Percentiles rank a stretch among this genome's conserved stretches.
phyloP scores from a whole-genome alignment of 1,140 invertebrate genomes.

The Halictus rubicundus region DNA sequence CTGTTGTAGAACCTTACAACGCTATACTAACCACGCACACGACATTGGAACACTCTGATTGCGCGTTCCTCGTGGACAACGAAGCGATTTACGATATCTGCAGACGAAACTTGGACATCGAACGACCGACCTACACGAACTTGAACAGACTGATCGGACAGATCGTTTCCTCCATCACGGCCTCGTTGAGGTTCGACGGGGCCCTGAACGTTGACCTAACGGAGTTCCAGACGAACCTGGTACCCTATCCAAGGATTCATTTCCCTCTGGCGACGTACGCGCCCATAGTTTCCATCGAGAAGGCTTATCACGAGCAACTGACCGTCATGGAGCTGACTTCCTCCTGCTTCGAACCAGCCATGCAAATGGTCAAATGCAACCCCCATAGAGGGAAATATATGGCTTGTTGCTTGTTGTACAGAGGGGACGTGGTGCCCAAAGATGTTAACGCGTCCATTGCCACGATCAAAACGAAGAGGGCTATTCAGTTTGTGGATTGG shows the following conservation, averaged over 20 bases:
- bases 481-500: slow-evolving; percentile 85
- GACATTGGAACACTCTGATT: slow-evolving; percentile 88
- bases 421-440: slow-evolving; percentile 86
- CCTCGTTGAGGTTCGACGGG: slow-evolving; percentile 86
- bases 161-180: slow-evolving; percentile 85
- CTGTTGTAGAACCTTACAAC: slow-evolving; percentile 94
- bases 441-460: slow-evolving; percentile 89
- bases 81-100: slow-evolving; percentile 91
- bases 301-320: slow-evolving; percentile 87
- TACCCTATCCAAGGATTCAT: slow-evolving; percentile 81
- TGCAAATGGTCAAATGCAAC: slow-evolving; percentile 82
- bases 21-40: slow-evolving; percentile 89
- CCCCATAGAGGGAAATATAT: slow-evolving; percentile 79
- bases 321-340: slow-evolving; percentile 88
- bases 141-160: slow-evolving; percentile 84
- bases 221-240: slow-evolving; percentile 84
- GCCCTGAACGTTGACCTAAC: slow-evolving; percentile 86
- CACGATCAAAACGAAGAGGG: slow-evolving; percentile 85
- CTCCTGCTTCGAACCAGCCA: slow-evolving; percentile 89
- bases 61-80: slow-evolving; percentile 92
- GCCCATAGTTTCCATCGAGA: slow-evolving; percentile 86
- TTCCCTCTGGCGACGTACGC: slow-evolving; percentile 86
- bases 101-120: slow-evolving; percentile 82
- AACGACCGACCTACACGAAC: slow-evolving; percentile 84
- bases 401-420: slow-evolving; percentile 84